Percentiles rank a stretch among this genome's conserved stretches.
phyloP scores from a whole-genome alignment of 2,888 invertebrate species.

The Norana najaformis region DNA sequence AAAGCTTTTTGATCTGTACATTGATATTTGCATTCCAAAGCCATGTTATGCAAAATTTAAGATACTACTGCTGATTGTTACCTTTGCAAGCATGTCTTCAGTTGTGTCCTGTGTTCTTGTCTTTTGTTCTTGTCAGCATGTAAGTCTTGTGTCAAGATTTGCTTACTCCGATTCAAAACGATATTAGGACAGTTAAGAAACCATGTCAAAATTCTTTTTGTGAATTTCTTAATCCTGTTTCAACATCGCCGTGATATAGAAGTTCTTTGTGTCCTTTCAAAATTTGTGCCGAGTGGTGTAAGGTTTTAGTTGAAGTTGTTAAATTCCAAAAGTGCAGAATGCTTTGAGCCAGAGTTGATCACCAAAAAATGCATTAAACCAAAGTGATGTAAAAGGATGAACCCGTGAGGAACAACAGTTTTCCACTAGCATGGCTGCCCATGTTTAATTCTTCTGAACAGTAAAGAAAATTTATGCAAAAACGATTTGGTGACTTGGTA shows the following conservation, averaged over 20 bases:
- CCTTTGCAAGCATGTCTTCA: slow-evolving; percentile 13
- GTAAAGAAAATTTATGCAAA: background rate
- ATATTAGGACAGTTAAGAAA: background rate
- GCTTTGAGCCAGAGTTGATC: background rate
- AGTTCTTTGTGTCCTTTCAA: background rate
- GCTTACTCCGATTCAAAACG: background rate
- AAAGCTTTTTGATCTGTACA: background rate
- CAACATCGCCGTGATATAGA: background rate
- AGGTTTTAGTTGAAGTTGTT: background rate
- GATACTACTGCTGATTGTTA: slow-evolving; percentile 3
- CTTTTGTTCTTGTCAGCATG: background rate
- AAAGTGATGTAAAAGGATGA: background rate
- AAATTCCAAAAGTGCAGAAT: background rate
- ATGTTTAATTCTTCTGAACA: background rate
- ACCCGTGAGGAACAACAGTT: background rate
- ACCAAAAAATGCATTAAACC: background rate
- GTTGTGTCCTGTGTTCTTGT: background rate
- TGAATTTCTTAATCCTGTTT: background rate
- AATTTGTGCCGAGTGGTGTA: background rate
- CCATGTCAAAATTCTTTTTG: too few species aligned
- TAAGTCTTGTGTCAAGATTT: background rate
- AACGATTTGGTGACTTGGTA: background rate
- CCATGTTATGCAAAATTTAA: slow-evolving; percentile 21
- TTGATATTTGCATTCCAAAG: slow-evolving; percentile 22
- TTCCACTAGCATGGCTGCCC: background rate